Conservation (phyloP, 2,888 invertebrate genomes). For the Aphidius colemani region DNA sequence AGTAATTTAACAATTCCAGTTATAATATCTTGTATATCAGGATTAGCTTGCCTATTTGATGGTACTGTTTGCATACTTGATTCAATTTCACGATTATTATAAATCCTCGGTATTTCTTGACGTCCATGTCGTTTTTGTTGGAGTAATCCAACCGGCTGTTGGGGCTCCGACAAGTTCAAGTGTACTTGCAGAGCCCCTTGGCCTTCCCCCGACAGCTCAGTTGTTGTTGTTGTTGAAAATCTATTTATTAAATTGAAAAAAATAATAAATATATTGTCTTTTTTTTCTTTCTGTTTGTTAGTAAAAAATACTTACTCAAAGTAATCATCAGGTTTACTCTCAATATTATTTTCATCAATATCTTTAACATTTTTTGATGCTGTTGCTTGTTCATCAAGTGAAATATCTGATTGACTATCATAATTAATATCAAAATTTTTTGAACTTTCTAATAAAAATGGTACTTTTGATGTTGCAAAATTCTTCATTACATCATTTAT, state of each 20-base stretch:
- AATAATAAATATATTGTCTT: not conserved
- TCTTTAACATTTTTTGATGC: constrained; percentile 53
- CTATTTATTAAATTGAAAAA: not conserved
- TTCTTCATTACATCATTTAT: constrained; percentile 34
- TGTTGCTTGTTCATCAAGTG: constrained; percentile 45
- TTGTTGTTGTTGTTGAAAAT: constrained; percentile 44
- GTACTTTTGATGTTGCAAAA: constrained; percentile 43
- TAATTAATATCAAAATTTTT: constrained; percentile 35
- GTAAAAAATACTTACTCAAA: constrained; percentile 43
- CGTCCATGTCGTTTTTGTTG: constrained; percentile 50
- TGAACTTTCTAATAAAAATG: constrained; percentile 46
- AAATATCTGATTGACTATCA: constrained; percentile 34
- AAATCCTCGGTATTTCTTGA: constrained; percentile 53
- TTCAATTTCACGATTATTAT: constrained; percentile 51
- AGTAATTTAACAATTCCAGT: constrained; percentile 86
- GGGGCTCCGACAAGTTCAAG: constrained; percentile 73
- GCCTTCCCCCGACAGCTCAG: constrained; percentile 71
- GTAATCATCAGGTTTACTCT: constrained; percentile 53
- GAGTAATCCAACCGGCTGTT: constrained; percentile 60
- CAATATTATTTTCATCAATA: constrained; percentile 56
- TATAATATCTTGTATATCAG: constrained; percentile 88
- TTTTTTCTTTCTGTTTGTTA: not conserved
- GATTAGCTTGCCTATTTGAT: constrained; percentile 65
- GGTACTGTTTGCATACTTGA: constrained; percentile 43
- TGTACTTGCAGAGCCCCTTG: constrained; percentile 75